Base-by-base conservation (phyloP, 2,888 invertebrate species). In the Leptinotarsa juncta region DNA sequence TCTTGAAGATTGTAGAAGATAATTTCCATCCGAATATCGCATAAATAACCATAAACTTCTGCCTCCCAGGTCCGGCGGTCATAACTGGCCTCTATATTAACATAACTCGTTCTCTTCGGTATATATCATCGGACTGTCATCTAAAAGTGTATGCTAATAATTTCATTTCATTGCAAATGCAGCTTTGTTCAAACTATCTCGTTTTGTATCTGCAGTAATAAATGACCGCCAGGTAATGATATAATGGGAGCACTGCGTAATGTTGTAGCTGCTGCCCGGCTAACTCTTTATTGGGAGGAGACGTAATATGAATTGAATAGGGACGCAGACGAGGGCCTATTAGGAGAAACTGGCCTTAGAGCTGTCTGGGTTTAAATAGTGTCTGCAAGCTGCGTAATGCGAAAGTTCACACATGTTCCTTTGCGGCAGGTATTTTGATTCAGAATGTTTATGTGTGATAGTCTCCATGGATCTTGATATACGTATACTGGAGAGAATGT, bases 61-160 rank as follows among this genome's bases (percentile, higher is more conserved):
- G 84, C 84, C 85, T 85, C 84, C 83, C 83, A 84, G 83, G 80
- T 83, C 84, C 84, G 82, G 84, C 84, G 85, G 83, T 85, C 84
- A 84, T 84, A 85, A 85, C 83, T 80, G 79, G 80, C 77, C 80
- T 70, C 71, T 81, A 81, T 81, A 88, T 88, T 88, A 88, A 83
- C 88, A 88, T 88, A 88, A 88, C 88, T 85, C 86, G 88, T 88
- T 87, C 83, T 84, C 85, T 84, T 83, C 84, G 83, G 82, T 87
- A 87, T 88, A 88, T 88, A 88, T 88, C 88, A 88, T 88, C 86
- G 85, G 84, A 85, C 85, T 86, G 87, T 87, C 87, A 88, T 88
- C 87, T 87, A 87, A 87, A 87, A 87, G 85, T 84, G 83, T 87
- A 87, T 87, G 87, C 86, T 87, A 87, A 87, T 87, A 87, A 83